A percentile compares a stretch with the other conserved stretches of the same genome.
phyloP scores from a whole-genome alignment of 1,140 invertebrate species.

The Hylaeus anthracinus region DNA sequence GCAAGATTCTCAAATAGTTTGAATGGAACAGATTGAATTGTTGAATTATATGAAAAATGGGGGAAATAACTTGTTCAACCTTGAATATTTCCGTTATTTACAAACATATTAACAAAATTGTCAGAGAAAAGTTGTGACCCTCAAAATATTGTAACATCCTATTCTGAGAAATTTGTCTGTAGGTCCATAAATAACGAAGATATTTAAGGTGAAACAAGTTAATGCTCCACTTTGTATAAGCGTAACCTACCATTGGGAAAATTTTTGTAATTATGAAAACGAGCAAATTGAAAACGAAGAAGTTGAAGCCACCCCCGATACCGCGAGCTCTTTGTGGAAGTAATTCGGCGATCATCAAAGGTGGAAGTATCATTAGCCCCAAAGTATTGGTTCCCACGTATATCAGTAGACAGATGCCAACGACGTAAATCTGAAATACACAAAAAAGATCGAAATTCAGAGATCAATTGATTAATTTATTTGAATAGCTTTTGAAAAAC shows the following conservation, averaged over 20 bases:
- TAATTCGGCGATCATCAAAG: slow-evolving; percentile 87
- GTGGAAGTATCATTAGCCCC: slow-evolving; percentile 86
- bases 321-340: slow-evolving; percentile 85
- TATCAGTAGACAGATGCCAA: slow-evolving; percentile 81
- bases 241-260: slow-evolving; percentile 81
- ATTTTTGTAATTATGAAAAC: slow-evolving; percentile 88
- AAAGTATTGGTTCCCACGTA: slow-evolving; percentile 87
- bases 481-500: too few relatives aligned
- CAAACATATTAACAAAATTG: too few relatives aligned
- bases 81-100: too few relatives aligned
- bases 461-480: neutral
- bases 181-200: too few relatives aligned
- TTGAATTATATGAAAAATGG: neutral
- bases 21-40: neutral
- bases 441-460: neutral
- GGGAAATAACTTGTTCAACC: too few relatives aligned
- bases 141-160: too few relatives aligned
- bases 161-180: too few relatives aligned
- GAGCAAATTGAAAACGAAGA: slow-evolving; percentile 85
- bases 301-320: slow-evolving; percentile 85
- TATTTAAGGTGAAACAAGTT: too few relatives aligned
- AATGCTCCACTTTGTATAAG: neutral
- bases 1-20: too few relatives aligned
- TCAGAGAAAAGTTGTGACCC: too few relatives aligned
- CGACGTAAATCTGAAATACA: slow-evolving; percentile 75